Evolutionary conservation across 2,113 vertebrate species (phyloP), one percentile per base, ranked within the genome.

Genomic region (Thalassoma bifasciatum): DNA sequence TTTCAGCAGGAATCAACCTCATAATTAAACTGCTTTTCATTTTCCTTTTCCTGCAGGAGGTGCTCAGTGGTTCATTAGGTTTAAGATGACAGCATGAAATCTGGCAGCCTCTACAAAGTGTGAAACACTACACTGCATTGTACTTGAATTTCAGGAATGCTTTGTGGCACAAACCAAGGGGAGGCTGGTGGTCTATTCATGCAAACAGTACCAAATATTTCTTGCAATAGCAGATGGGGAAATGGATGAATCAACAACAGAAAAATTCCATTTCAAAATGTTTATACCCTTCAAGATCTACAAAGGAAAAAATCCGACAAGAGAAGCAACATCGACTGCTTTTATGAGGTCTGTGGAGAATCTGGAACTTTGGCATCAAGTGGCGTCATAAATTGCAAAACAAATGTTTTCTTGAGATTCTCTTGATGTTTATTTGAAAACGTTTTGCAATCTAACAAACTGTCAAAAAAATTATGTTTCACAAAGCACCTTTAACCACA

Each of bases 181-280:
- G 22, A 66, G 51, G 63, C 19, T 46, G 51, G 59, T 26, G 54
- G 36, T 57, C 26, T 63, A 56, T 63, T 19, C 62, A 19, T 62
- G 10, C 37, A 79, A 67, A 70, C 51, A 49, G 11, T 50, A 21
- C 34, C 5, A 30, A 21, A 59, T 46, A 34, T 47, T 75, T 64
- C 38, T 66, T 24, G 73, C 51, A 54, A 59, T 10, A 44, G 69
- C 61, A 68, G 73, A 72, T 66, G 62, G 62, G 46, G 51, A 72
- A 79, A 77, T 19, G 22, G 22, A 56, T 66, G 66, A 79, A 22
- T 75, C 38, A 36, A 40, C 22, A 67, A 49, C 24, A 78, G 44
- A 67, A 10, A 42, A 66, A 42, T 36, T n/a, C 19, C 17, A 49
- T 49, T 69, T 30, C 51, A 68, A 62, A 21, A 30, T 64, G 51